Conservation (phyloP, 2,797 vertebrate species). For the Echeneis naucrates region DNA sequence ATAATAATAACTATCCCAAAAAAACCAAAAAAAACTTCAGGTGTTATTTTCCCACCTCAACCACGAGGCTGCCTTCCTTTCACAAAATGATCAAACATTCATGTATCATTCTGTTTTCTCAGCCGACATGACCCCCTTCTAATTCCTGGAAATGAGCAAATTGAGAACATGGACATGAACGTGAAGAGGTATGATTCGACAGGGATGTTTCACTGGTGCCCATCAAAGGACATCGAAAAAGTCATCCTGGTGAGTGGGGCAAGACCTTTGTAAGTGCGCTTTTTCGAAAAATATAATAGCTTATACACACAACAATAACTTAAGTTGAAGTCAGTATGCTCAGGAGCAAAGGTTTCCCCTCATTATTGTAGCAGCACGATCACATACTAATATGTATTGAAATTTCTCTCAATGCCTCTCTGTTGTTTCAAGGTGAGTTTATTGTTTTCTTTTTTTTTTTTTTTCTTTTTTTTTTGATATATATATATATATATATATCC, state of each 20-base stretch:
- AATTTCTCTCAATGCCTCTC: slow-evolving; percentile 82
- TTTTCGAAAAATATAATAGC: slow-evolving; percentile 8
- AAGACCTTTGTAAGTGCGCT: slow-evolving; percentile 1
- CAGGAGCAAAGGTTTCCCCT: slow-evolving; percentile 53
- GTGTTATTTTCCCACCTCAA: slow-evolving; percentile 10
- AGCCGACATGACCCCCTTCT: slow-evolving; percentile 96
- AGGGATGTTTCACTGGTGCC: slow-evolving; percentile 99
- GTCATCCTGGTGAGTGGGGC: slow-evolving; percentile 95
- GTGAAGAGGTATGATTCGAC: slow-evolving; percentile 99
- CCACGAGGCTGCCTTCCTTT: not conserved
- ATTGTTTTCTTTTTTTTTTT: slow-evolving; percentile 56
- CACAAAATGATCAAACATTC: slow-evolving; percentile 13
- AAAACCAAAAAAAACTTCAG: too few species aligned
- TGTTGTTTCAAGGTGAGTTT: slow-evolving; percentile 84
- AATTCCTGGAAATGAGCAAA: slow-evolving; percentile 96
- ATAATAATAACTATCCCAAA: too few species aligned
- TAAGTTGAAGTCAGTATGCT: slow-evolving; percentile 59
- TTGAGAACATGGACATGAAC: slow-evolving; percentile 98
- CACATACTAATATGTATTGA: slow-evolving; percentile 80
- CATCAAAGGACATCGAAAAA: slow-evolving; percentile 97
- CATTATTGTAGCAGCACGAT: slow-evolving; percentile 55
- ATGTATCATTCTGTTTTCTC: slow-evolving; percentile 46
- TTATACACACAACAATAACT: not conserved
- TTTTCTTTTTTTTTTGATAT: slow-evolving; percentile 58
- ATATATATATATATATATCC: too few species aligned